These are phyloP conservation scores for Platysternon megacephalum DNA, from an alignment of 2,113 vertebrate species.

Conservation along the genomic window DNA sequence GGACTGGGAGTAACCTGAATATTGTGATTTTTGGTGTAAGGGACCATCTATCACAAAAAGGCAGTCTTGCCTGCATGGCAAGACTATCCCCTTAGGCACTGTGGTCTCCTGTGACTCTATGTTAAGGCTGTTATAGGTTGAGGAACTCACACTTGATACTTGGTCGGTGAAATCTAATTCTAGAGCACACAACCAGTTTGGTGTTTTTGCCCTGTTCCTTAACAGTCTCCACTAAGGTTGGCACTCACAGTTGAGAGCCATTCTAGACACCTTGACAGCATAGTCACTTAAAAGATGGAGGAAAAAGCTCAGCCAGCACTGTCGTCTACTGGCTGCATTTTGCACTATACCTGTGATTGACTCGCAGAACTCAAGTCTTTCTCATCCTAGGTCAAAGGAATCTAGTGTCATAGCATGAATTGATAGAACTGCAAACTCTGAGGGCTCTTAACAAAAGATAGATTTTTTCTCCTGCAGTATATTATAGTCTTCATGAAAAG, in stretches of 20 bases:
- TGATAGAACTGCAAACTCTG: not conserved
- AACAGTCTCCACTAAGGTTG: not conserved
- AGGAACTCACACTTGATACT: not conserved
- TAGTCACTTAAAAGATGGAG: not conserved
- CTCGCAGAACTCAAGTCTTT: not conserved
- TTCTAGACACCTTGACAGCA: not conserved
- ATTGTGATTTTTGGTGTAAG: too few relatives aligned
- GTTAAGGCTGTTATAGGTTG: not conserved
- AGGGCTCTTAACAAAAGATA: not conserved
- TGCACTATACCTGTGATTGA: not conserved
- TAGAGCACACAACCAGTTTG: not conserved
- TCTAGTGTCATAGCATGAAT: not conserved
- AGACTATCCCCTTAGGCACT: not conserved
- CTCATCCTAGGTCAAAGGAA: not conserved
- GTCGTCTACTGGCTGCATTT: not conserved
- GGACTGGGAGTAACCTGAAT: too few relatives aligned
- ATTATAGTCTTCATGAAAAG: not conserved
- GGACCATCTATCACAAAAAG: not conserved
- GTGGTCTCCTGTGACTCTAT: not conserved
- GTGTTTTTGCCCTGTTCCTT: not conserved
- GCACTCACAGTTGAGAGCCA: not conserved
- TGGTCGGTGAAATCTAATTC: not conserved
- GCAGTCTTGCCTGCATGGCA: not conserved
- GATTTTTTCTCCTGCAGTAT: not conserved
- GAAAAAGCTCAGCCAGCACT: not conserved